Percentiles rank a stretch among this genome's conserved stretches.
Conservation (phyloP, 2,113 vertebrate species). For the Gallinago paraguaiae region DNA sequence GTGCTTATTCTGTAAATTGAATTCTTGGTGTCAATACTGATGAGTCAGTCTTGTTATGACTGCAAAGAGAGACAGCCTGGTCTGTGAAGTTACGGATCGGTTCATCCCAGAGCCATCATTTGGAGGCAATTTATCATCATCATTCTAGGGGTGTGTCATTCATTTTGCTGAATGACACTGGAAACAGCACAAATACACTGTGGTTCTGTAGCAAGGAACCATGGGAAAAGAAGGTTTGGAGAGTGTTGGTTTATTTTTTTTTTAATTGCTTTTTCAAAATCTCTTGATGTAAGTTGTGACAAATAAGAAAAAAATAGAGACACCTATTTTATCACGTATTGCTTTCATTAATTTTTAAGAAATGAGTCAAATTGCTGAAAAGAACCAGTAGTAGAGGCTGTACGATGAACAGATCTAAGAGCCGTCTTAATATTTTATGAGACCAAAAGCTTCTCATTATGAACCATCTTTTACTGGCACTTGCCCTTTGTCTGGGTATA, state of each 20-base stretch:
- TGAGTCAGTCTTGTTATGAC: neutral
- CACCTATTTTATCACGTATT: slow-evolving; percentile 40
- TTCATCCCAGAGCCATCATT: neutral
- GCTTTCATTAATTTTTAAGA: slow-evolving; percentile 71
- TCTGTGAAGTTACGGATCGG: neutral
- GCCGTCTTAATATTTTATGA: slow-evolving; percentile 83
- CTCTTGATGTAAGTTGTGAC: neutral
- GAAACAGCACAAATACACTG: neutral
- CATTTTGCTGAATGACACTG: neutral
- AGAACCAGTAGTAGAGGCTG: neutral
- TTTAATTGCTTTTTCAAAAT: slow-evolving; percentile 15
- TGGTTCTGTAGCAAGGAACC: neutral
- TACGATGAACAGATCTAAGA: slow-evolving; percentile 61
- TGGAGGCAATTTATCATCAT: neutral
- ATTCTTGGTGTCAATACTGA: neutral
- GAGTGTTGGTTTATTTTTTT: neutral
- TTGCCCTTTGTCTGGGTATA: slow-evolving; percentile 53
- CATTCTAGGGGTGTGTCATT: neutral
- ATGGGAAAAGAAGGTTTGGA: neutral
- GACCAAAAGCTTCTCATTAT: slow-evolving; percentile 70
- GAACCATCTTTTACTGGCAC: slow-evolving; percentile 73
- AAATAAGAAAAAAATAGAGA: slow-evolving; percentile 30
- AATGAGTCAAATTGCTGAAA: slow-evolving; percentile 39
- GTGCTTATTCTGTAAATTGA: neutral
- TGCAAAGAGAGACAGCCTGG: neutral